phyloP scores from a whole-genome alignment of 1,140 invertebrate genomes.

The Matsumurasca onukii region DNA sequence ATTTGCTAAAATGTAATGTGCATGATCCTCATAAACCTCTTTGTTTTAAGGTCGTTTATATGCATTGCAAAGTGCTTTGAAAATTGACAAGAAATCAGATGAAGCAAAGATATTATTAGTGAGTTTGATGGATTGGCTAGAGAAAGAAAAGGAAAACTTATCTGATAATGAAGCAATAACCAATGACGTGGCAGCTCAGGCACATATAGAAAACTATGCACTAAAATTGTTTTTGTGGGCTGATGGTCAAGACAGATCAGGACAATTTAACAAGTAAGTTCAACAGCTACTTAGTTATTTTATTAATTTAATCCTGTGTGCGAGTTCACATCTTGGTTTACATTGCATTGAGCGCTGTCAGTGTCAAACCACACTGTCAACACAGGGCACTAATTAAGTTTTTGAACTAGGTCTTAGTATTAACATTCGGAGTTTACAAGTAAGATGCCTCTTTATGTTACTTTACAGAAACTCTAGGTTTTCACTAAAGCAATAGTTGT shows the following conservation, averaged over 20 bases:
- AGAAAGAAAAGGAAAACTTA: slow-evolving; percentile 72
- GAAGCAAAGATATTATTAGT: slow-evolving; percentile 52
- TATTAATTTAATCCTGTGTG: slow-evolving; percentile 85
- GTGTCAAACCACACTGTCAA: no score
- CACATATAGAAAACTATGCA: slow-evolving; percentile 95
- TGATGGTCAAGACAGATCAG: slow-evolving; percentile 86
- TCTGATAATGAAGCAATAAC: slow-evolving; percentile 78
- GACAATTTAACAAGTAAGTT: slow-evolving; percentile 84
- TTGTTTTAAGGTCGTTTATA: slow-evolving; percentile 57
- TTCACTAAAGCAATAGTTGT: no score
- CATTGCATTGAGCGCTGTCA: no score
- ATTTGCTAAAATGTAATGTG: no score
- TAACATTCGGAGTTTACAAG: no score
- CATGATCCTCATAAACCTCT: no score
- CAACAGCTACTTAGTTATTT: not conserved
- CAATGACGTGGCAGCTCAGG: slow-evolving; percentile 92
- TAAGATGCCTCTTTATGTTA: no score
- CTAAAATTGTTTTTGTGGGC: slow-evolving; percentile 92
- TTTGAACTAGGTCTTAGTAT: no score
- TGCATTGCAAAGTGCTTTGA: slow-evolving; percentile 61
- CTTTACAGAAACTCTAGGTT: no score
- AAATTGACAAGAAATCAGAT: slow-evolving; percentile 58
- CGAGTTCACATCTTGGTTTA: no score
- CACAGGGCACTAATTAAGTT: no score
- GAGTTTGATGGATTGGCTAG: slow-evolving; percentile 89